Evolutionary conservation across 2,888 invertebrate genomes (phyloP).

Genomic region (Hydrotaea cyrtoneurina): DNA sequence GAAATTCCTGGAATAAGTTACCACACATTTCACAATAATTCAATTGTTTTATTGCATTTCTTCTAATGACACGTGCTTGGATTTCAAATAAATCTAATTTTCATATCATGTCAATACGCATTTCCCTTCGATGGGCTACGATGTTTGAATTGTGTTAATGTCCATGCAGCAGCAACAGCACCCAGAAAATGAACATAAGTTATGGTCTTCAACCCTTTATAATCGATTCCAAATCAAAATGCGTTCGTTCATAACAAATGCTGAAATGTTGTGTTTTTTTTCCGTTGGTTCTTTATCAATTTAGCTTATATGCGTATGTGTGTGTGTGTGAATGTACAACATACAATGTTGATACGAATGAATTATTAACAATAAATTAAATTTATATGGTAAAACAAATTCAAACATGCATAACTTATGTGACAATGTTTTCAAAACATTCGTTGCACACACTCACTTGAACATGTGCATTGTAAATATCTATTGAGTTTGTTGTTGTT

Average conservation of each 20-base stretch:
- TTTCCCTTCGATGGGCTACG: background rate
- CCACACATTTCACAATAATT: slow-evolving; percentile 9
- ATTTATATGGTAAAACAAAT: slow-evolving; percentile 55
- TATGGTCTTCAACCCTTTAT: slow-evolving; percentile 39
- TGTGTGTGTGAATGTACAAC: background rate
- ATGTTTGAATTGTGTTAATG: slow-evolving; percentile 59
- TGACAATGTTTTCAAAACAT: slow-evolving; percentile 35
- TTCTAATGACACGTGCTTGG: slow-evolving; percentile 56
- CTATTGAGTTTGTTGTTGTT: background rate
- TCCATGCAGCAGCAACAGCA: slow-evolving; percentile 34
- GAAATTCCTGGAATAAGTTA: slow-evolving; percentile 1
- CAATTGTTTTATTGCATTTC: slow-evolving; percentile 23
- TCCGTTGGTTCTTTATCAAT: background rate
- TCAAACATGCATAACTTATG: slow-evolving; percentile 31
- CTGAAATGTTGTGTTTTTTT: background rate
- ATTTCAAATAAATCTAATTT: slow-evolving; percentile 50
- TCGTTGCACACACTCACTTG: background rate
- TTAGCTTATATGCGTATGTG: background rate
- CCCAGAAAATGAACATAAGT: slow-evolving; percentile 43
- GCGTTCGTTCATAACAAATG: background rate
- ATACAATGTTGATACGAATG: slow-evolving; percentile 45
- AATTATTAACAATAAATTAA: slow-evolving; percentile 67
- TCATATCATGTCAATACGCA: background rate
- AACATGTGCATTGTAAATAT: background rate
- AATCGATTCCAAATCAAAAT: slow-evolving; percentile 34